phyloP scores from a whole-genome alignment of 2,888 invertebrate species.

The Copidosoma aretas region DNA sequence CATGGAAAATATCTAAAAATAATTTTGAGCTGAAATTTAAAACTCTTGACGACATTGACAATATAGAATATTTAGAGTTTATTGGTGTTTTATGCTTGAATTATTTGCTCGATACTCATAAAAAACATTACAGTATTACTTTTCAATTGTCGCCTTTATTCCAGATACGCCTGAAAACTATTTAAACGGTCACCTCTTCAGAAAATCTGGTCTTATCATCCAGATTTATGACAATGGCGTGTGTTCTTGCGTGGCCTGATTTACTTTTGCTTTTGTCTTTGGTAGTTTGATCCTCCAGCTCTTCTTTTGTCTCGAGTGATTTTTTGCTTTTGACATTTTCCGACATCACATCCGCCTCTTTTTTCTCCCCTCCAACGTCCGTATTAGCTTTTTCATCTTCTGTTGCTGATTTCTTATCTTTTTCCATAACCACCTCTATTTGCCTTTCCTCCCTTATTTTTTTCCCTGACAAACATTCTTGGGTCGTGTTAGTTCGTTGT shows the following conservation, averaged over 20 bases:
- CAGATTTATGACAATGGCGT: conserved; percentile 80
- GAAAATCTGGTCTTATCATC: conserved; percentile 83
- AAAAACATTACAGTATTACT: background rate
- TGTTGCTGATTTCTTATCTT: conserved; percentile 40
- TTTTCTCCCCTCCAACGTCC: conserved; percentile 15
- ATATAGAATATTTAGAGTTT: background rate
- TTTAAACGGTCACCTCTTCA: conserved; percentile 80
- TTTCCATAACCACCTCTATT: conserved; percentile 39
- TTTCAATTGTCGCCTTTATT: background rate
- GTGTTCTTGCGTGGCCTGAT: conserved; percentile 76
- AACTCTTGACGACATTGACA: conserved; percentile 17
- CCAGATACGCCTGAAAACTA: background rate
- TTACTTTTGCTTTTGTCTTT: conserved; percentile 47
- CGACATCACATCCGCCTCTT: conserved; percentile 14
- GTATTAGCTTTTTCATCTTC: conserved; percentile 28
- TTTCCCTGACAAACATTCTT: background rate
- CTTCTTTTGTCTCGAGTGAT: conserved; percentile 8
- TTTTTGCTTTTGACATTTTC: background rate
- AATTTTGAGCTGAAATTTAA: background rate
- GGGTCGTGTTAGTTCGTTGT: conserved; percentile 18
- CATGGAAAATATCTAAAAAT: no score
- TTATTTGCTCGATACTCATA: background rate
- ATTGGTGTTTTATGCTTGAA: conserved; percentile 1
- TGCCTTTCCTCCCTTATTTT: conserved; percentile 19
- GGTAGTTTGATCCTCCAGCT: background rate